phyloP scores from a whole-genome alignment of 1,140 invertebrate genomes.

The Centruroides vittatus region DNA sequence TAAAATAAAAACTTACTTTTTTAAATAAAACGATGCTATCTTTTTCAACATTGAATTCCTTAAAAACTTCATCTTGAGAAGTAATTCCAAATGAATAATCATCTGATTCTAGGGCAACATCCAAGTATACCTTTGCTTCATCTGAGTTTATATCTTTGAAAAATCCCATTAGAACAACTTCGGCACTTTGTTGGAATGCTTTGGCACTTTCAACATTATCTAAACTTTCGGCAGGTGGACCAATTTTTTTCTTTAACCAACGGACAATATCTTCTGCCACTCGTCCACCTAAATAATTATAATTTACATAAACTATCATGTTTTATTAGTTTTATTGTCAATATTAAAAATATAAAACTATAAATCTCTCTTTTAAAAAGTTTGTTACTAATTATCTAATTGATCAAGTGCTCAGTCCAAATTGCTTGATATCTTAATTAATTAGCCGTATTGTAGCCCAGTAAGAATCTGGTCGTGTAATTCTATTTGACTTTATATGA shows the following conservation, averaged over 20 bases:
- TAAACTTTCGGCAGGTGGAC: conserved; percentile 50
- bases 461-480: no score
- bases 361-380: no score
- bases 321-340: no score
- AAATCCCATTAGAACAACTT: conserved; percentile 79
- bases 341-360: no score
- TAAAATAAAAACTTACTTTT: conserved; percentile 31
- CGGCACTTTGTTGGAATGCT: conserved; percentile 57
- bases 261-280: conserved; percentile 69
- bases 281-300: conserved; percentile 44
- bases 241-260: conserved; percentile 94
- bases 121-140: conserved; percentile 64
- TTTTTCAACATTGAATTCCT: conserved; percentile 53
- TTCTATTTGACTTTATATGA: no score
- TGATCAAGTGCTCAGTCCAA: no score
- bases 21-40: conserved; percentile 71
- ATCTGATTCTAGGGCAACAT: conserved; percentile 60
- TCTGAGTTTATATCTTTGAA: conserved; percentile 69
- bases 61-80: conserved; percentile 53
- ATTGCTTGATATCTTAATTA: no score
- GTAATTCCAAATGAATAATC: conserved; percentile 79
- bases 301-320: no score
- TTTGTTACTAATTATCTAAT: no score
- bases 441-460: no score
- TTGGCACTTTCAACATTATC: conserved; percentile 64